Evolutionary conservation across 1,140 invertebrate genomes (phyloP).

Genomic region (Caerostris darwini): DNA sequence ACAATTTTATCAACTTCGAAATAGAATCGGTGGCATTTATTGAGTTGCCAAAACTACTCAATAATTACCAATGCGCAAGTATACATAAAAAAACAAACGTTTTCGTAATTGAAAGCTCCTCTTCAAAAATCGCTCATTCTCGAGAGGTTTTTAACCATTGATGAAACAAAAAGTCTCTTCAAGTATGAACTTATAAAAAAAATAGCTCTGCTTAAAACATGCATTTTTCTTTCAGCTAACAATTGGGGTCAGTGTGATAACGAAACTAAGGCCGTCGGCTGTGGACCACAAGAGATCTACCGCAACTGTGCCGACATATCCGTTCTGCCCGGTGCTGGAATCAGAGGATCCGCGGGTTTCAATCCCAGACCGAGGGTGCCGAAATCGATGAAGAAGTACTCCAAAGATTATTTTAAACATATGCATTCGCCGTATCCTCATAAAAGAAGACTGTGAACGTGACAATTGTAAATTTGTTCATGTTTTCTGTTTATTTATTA

Average conservation of each 20-base stretch:
- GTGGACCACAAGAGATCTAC: constrained; percentile 81
- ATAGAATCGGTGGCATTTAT: too few species aligned
- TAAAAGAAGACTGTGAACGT: background rate
- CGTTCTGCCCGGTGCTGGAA: constrained; percentile 42
- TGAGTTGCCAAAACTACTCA: too few species aligned
- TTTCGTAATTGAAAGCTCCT: too few species aligned
- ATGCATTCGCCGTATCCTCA: background rate
- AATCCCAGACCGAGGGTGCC: constrained; percentile 43
- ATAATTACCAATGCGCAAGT: too few species aligned
- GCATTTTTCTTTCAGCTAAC: constrained; percentile 78
- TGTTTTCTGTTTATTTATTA: too few species aligned
- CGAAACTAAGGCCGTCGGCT: constrained; percentile 82
- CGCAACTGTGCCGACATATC: constrained; percentile 80
- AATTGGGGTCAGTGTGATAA: constrained; percentile 84
- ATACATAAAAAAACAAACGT: background rate
- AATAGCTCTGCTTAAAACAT: too few species aligned
- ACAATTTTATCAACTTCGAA: too few species aligned
- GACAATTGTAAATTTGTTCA: background rate
- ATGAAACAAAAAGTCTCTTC: too few species aligned
- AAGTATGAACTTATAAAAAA: too few species aligned
- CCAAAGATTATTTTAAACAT: background rate
- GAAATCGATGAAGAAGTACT: constrained; percentile 33
- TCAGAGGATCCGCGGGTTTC: constrained; percentile 44
- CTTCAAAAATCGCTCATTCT: too few species aligned
- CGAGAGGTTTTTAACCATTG: too few species aligned